phyloP scores from a whole-genome alignment of 2,113 vertebrate species.

The Mus spicilegus region DNA sequence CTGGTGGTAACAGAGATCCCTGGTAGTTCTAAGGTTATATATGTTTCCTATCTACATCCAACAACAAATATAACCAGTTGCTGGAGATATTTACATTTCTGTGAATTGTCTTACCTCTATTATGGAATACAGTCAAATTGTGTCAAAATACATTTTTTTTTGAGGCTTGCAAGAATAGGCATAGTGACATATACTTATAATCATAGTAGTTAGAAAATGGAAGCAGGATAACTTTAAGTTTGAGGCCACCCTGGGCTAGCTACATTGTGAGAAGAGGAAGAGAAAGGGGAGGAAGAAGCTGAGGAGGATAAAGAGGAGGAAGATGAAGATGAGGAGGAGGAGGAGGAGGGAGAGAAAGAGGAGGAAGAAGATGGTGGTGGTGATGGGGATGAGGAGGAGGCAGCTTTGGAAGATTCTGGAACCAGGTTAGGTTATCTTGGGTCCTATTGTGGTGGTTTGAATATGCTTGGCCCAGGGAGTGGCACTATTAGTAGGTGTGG shows the following conservation, averaged over 20 bases:
- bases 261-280: background rate
- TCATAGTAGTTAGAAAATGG: background rate
- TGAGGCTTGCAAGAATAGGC: background rate
- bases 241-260: background rate
- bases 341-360: background rate
- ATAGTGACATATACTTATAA: background rate
- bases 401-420: background rate
- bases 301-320: background rate
- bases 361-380: background rate
- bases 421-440: background rate
- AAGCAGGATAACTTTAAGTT: background rate
- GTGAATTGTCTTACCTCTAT: background rate
- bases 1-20: background rate
- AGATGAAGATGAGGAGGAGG: background rate
- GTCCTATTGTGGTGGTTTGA: too few species aligned
- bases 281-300: background rate
- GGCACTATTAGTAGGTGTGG: too few species aligned
- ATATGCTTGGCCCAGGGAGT: too few species aligned
- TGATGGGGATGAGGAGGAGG: background rate
- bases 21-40: background rate
- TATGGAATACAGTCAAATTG: background rate
- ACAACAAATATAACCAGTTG: background rate
- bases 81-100: background rate
- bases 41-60: background rate
- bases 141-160: background rate